Percentiles rank a stretch among this genome's conserved stretches.
Conservation (phyloP, 92 coral and sea anemone species). For the Parazoanthus darwini region DNA sequence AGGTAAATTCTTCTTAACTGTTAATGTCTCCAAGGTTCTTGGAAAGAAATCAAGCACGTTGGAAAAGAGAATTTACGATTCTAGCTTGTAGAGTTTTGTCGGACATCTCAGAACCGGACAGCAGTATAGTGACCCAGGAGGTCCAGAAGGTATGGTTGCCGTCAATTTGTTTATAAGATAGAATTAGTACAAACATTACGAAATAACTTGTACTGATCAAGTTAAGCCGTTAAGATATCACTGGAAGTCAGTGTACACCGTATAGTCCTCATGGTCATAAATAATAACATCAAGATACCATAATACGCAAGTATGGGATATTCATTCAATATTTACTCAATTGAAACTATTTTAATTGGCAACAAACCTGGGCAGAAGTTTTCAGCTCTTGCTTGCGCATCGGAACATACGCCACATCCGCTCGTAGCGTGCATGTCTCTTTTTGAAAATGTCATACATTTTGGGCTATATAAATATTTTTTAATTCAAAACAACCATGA, state of each 20-base stretch:
- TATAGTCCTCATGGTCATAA: background rate
- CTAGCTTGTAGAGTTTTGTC: background rate
- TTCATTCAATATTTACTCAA: background rate
- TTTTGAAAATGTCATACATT: no score
- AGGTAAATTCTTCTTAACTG: conserved; percentile 12
- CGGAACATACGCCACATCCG: background rate
- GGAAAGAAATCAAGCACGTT: background rate
- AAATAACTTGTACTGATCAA: background rate
- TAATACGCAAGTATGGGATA: background rate
- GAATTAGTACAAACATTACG: background rate
- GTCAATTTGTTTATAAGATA: background rate
- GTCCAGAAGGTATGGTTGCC: background rate
- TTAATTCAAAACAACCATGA: background rate
- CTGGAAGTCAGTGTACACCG: no score
- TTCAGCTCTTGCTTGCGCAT: background rate
- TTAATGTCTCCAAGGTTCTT: conserved; percentile 1
- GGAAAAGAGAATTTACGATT: background rate
- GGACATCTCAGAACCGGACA: background rate
- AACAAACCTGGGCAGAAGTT: background rate
- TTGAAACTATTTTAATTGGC: background rate
- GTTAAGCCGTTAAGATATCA: background rate
- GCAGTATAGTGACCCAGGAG: background rate
- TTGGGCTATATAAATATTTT: background rate
- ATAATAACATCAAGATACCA: background rate
- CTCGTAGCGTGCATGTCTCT: background rate